Evolutionary conservation across 2,888 invertebrate genomes (phyloP), one percentile per base, ranked within the genome.

Genomic region (Elmis aenea): DNA sequence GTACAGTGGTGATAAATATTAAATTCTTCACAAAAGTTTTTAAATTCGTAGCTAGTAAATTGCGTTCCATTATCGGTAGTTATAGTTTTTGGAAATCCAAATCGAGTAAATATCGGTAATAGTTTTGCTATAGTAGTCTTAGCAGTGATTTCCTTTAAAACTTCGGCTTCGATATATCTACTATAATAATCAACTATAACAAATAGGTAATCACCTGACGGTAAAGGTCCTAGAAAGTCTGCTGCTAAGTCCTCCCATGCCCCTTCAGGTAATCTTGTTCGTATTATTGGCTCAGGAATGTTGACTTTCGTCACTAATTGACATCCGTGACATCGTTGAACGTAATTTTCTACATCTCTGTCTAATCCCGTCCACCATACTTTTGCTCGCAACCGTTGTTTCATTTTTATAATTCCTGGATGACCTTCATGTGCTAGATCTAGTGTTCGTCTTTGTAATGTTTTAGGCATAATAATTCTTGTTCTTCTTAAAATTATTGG

Each of bases 171-270:
- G 13, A 27, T 27, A 16, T 33, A 49, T 25, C 43, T 24, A 13
- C 30, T 25, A 29, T 33, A 46, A 25, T 46, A 40, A 12, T 44
- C 40, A 11, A 43, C 14, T 4, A 37, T 27, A n/a, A 48, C 39
- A 5, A 48, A 38, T 15, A 45, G 21, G 12, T 32, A 20, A 15
- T 51, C 46, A 21, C 38, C 34, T 11, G 23, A 43, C 32, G 45
- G 50, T 28, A 55, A 26, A 10, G 53, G 54, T 5, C 50, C 55
- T 32, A 51, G 12, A 25, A 51, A 54, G 34, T 55, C 57, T 3
- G 54, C 40, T 8, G 54, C 51, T 4, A 53, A 37, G 27, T 38
- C 42, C 5, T 41, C 13, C 52, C 48, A 50, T 2, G 46, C 18
- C 10, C 21, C 22, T n/a, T 32, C 21, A 1, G 41, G 38, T 5